Evolutionary conservation across 2,113 vertebrate genomes (phyloP).

Genomic region (Macrotis lagotis): DNA sequence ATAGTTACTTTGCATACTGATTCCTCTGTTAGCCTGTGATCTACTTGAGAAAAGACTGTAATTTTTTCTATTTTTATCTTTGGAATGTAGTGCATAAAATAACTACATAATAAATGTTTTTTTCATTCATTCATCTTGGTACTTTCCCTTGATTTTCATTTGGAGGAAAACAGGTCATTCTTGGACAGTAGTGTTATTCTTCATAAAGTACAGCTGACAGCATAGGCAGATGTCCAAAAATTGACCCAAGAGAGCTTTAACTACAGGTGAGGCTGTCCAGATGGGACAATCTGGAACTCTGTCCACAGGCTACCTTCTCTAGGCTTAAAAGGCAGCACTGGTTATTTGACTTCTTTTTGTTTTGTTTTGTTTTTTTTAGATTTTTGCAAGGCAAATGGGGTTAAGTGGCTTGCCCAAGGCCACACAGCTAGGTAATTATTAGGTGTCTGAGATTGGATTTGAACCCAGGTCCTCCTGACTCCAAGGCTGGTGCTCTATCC

Average conservation of each 20-base stretch:
- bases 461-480: too few species aligned
- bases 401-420: too few species aligned
- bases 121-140: background rate
- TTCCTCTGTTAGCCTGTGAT: background rate
- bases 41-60: background rate
- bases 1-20: background rate
- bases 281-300: background rate
- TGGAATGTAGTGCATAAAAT: background rate
- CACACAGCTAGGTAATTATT: too few species aligned
- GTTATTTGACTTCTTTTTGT: background rate
- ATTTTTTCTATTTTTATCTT: background rate
- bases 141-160: background rate
- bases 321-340: background rate
- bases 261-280: background rate
- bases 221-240: background rate
- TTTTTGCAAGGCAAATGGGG: too few species aligned
- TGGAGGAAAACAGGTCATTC: background rate
- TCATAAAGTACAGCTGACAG: background rate
- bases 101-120: background rate
- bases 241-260: background rate
- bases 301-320: background rate
- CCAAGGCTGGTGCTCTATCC: too few species aligned
- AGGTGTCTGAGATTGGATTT: too few species aligned
- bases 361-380: too few species aligned
- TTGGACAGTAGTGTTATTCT: background rate